A percentile compares a stretch with the other conserved stretches of the same genome.
Conservation (phyloP, 2,113 vertebrate species). For the Bucco capensis region DNA sequence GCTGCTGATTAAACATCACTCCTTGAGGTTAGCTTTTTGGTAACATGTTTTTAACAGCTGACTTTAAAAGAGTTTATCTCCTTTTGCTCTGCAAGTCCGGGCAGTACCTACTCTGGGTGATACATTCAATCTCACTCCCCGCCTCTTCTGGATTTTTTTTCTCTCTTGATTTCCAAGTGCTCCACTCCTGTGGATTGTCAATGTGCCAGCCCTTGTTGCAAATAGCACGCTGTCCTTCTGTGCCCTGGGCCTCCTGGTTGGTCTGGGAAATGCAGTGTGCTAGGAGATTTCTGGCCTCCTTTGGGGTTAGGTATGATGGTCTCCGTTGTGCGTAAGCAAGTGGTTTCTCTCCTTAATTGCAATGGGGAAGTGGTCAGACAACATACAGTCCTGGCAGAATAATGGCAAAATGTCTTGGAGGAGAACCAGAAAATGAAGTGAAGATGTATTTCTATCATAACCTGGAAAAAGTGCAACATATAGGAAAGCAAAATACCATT, state of each 20-base stretch:
- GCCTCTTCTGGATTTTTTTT: background rate
- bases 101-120: background rate
- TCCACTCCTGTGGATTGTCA: slow-evolving; percentile 11
- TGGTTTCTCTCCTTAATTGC: slow-evolving; percentile 80
- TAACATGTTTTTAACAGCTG: background rate
- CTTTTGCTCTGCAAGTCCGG: background rate
- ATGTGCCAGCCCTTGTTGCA: slow-evolving; percentile 25
- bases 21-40: background rate
- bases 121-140: background rate
- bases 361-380: slow-evolving; percentile 80
- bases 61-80: background rate
- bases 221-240: slow-evolving; percentile 47
- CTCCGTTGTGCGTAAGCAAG: slow-evolving; percentile 82
- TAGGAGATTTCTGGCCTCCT: slow-evolving; percentile 78
- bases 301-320: slow-evolving; percentile 78
- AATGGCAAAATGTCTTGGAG: slow-evolving; percentile 72
- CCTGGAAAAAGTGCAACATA: background rate
- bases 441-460: slow-evolving; percentile 40
- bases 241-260: slow-evolving; percentile 58
- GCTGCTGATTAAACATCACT: background rate
- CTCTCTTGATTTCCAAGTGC: slow-evolving; percentile 4
- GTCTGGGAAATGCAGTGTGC: slow-evolving; percentile 66
- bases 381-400: slow-evolving; percentile 72
- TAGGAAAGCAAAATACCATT: background rate
- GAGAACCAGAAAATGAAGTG: slow-evolving; percentile 66